Conservation (phyloP, 2,113 vertebrate genomes). For the Tragelaphus strepsiceros region DNA sequence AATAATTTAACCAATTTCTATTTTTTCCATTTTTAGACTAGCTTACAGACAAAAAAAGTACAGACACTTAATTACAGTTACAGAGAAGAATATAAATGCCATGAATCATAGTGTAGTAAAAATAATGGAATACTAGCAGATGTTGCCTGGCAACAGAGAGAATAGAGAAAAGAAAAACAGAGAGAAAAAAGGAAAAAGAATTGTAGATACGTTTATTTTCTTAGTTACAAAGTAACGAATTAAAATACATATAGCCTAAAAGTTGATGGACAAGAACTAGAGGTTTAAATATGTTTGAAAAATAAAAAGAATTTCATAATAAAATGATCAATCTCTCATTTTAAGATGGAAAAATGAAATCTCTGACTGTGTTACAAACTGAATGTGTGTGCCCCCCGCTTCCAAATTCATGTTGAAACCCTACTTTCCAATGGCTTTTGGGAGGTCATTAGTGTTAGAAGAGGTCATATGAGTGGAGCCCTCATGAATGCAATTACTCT, state of each 20-base stretch:
- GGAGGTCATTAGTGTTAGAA: not conserved
- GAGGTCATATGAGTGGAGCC: not conserved
- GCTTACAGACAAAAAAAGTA: not conserved
- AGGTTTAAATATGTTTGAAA: not conserved
- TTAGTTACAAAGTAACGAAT: not conserved
- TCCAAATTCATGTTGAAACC: not conserved
- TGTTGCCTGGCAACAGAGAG: not conserved
- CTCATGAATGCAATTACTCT: not conserved
- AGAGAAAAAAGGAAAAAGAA: not conserved
- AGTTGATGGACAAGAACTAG: not conserved
- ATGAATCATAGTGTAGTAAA: not conserved
- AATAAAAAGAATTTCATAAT: not conserved
- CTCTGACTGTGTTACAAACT: not conserved
- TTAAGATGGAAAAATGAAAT: not conserved
- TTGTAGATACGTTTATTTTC: not conserved
- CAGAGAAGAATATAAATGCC: constrained; percentile 6
- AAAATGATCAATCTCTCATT: not conserved
- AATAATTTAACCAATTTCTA: not conserved
- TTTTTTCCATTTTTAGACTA: constrained; percentile 7
- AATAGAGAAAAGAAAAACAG: not conserved
- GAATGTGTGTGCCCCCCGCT: not conserved
- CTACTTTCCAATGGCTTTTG: not conserved
- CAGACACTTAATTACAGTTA: not conserved
- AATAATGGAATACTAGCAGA: not conserved
- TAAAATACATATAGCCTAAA: not conserved